Evolutionary conservation across 1,140 invertebrate genomes (phyloP), one percentile per base, ranked within the genome.

Genomic region (Dendrolimus kikuchii): DNA sequence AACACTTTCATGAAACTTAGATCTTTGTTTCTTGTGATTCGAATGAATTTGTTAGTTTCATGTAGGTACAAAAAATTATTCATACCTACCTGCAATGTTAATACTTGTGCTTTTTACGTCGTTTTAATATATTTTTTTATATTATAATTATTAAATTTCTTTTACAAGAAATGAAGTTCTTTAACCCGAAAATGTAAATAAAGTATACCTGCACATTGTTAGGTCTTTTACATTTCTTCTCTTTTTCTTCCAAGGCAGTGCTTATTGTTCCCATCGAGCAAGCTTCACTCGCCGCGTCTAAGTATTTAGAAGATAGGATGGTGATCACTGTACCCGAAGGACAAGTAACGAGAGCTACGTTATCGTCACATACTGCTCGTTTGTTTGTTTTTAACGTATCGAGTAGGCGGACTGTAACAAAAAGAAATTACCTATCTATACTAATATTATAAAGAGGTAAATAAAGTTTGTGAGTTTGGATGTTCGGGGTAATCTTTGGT

Each of bases 371-470:
- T 2, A 93, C 92, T 6, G 93, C 93, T 55, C 92, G 90, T 77
- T 96, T 94, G 88, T 95, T 95, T 46, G 95, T 96, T 74, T 93
- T 91, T 61, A 98, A 83, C 4, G 95, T 97, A 38, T 94, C 94
- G 66, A 93, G 92, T 60, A 97, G 90, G 51, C 96, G 89, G n/a
- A 66, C 81, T 85, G 62, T 40, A 38, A 64, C 57, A 51, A 68
- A 69, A 57, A 52, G 45, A 46, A 48, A 44, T 37, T 9, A 46
- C 23, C 7, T 47, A 36, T 6, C 4, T 9, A 49, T 39, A 49
- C 37, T 8, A 23, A 51, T 10, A 48, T 38, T 6, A 23, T 23
- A 23, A 23, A 23, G 1, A 23, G 23, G n/a, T 9, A 10, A n/a
- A 1, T 9, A 10, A n/a, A 1, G 23, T 46, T 7, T n/a, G 7